A percentile compares a stretch with the other conserved stretches of the same genome.
Evolutionary conservation across 2,888 invertebrate species (phyloP).

Genomic region (Notocelia uddmanniana): DNA sequence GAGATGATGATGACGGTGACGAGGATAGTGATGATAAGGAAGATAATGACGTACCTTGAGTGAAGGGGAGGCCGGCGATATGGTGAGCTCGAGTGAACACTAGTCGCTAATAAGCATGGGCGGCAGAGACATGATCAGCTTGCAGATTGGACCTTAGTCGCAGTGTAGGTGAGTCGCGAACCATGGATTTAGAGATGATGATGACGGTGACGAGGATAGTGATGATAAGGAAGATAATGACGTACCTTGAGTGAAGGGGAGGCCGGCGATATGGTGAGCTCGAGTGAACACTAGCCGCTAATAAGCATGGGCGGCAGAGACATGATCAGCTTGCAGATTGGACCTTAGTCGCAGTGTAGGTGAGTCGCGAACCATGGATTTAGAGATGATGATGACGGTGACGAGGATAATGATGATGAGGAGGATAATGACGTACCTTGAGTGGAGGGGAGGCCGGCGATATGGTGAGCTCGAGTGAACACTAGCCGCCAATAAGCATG

Average conservation of each 20-base stretch:
- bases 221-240: neutral
- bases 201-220: no score
- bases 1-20: no score
- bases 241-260: conserved; percentile 59
- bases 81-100: conserved; percentile 76
- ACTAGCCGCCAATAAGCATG: conserved; percentile 68
- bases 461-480: conserved; percentile 76
- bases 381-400: no score
- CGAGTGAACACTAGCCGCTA: conserved; percentile 73
- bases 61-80: conserved; percentile 71
- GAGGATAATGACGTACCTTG: conserved; percentile 39
- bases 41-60: conserved; percentile 50
- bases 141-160: neutral
- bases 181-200: no score
- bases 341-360: neutral
- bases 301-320: conserved; percentile 65
- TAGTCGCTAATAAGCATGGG: conserved; percentile 71
- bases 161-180: no score
- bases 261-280: conserved; percentile 75
- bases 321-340: neutral
- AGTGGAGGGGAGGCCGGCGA: conserved; percentile 69
- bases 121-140: conserved; percentile 48
- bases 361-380: no score
- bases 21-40: no score
- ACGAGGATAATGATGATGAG: no score